Evolutionary conservation across 2,888 invertebrate species (phyloP).

Genomic region (Diaperis boleti): DNA sequence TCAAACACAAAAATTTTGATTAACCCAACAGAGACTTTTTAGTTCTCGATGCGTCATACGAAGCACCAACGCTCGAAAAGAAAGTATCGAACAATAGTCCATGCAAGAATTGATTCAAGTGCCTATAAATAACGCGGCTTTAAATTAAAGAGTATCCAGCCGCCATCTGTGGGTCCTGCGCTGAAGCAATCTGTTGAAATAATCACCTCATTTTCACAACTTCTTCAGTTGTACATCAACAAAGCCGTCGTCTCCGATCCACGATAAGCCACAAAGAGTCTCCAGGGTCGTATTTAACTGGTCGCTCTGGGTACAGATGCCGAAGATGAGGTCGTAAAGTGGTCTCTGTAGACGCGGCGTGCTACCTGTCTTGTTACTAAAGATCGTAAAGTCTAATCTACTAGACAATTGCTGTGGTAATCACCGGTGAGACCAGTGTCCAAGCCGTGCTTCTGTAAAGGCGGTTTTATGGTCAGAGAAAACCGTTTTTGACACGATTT

Average conservation of each 20-base stretch:
- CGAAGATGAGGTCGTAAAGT: slow-evolving; percentile 36
- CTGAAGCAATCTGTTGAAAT: background rate
- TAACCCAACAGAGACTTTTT: background rate
- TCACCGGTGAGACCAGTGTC: slow-evolving; percentile 33
- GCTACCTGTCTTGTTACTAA: slow-evolving; percentile 39
- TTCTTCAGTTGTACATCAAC: background rate
- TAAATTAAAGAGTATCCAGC: slow-evolving; percentile 27
- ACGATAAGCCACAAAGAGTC: slow-evolving; percentile 17
- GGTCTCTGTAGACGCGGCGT: slow-evolving; percentile 24
- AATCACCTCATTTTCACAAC: background rate
- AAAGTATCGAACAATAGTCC: slow-evolving; percentile 21
- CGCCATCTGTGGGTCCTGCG: slow-evolving; percentile 35
- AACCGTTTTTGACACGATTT: too few species aligned
- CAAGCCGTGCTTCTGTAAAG: slow-evolving; percentile 4
- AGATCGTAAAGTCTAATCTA: slow-evolving; percentile 38
- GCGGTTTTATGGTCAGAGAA: too few species aligned
- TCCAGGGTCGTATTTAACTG: slow-evolving; percentile 3
- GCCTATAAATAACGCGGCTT: slow-evolving; percentile 27
- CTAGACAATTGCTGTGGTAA: slow-evolving; percentile 36
- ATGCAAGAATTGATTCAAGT: slow-evolving; percentile 25
- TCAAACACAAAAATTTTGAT: too few species aligned
- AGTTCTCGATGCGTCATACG: background rate
- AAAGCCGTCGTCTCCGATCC: background rate
- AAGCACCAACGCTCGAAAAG: background rate
- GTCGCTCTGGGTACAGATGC: background rate